phyloP scores from a whole-genome alignment of 1,140 invertebrate species.

The Amphibalanus amphitrite region DNA sequence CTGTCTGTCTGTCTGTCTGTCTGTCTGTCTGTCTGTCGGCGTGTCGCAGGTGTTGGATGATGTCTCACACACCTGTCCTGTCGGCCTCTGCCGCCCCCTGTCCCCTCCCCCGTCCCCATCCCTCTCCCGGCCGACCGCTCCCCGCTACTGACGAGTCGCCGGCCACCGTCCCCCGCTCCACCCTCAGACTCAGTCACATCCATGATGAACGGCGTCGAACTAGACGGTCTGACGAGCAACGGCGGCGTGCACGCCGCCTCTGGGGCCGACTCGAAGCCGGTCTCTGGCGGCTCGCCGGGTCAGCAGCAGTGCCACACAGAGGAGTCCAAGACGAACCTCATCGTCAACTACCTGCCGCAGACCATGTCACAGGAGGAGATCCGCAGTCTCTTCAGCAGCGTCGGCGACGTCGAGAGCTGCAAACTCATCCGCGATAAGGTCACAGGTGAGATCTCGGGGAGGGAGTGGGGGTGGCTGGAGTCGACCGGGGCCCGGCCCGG shows the following conservation, averaged over 20 bases:
- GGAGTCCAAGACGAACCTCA: conserved; percentile 94
- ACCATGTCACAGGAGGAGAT: conserved; percentile 99
- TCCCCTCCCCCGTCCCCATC: too few relatives aligned
- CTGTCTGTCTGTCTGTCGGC: too few relatives aligned
- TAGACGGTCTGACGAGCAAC: conserved; percentile 35
- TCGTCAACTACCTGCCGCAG: conserved; percentile 98
- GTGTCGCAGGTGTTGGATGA: too few relatives aligned
- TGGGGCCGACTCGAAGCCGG: conserved; percentile 28
- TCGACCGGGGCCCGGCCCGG: conserved; percentile 6
- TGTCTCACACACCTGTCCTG: too few relatives aligned
- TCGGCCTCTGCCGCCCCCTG: too few relatives aligned
- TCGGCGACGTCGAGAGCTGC: conserved; percentile 97
- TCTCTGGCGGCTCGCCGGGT: conserved; percentile 25
- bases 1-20: too few relatives aligned
- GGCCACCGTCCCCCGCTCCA: too few relatives aligned
- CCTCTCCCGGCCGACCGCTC: too few relatives aligned
- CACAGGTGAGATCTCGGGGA: conserved; percentile 73
- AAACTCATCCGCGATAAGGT: conserved; percentile 97
- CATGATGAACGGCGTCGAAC: conserved; percentile 16
- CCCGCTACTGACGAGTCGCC: too few relatives aligned
- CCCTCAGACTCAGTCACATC: conserved; percentile 12
- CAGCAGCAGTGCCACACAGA: conserved; percentile 33
- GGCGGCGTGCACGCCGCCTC: conserved; percentile 31
- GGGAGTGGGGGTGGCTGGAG: background rate
- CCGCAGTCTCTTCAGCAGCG: conserved; percentile 86